Base-by-base conservation (phyloP, 2,113 vertebrate genomes). In the Hemichromis elongatus region DNA sequence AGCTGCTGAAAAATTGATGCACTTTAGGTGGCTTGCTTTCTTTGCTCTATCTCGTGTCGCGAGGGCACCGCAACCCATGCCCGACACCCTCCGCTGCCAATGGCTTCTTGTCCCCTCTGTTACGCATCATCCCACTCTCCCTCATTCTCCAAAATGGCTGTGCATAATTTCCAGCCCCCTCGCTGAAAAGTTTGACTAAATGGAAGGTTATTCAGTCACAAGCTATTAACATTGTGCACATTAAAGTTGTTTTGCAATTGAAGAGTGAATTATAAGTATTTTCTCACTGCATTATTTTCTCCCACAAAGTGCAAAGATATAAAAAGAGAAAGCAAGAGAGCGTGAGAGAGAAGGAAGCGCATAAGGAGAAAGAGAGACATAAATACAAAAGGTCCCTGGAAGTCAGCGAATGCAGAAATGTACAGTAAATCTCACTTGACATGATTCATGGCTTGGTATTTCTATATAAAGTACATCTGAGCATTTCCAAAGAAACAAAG, bases 1-100 rank as follows among this genome's bases (percentile, higher is more conserved):
- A 92, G 66, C 30, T 14, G 33, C 45, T 92, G 83, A 94, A 89
- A 94, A 92, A 95, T 92, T 53, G 86, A 93, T 91, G 89, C 93
- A 94, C 89, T 95, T 92, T 87, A 88, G 61, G 80, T 50, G 81
- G 88, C 87, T 89, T 82, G 50, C 85, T 89, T 89, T 80, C 85
- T 83, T 83, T 84, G 63, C 80, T 77, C 55, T 18, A 82, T 82
- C 57, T 78, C 68, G 24, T 83, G 85, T 89, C 79, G 52, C 30
- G 79, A 90, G 91, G 91, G 77, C 86, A 83, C 85, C 84, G 90
- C 86, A 81, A 78, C 88, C 80, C 18, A 7, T 18, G 61, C 70
- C 83, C 53, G 78, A 87, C 83, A 85, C 80, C 80, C 85, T 84
- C 73, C 54, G 3, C 79, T 66, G 83, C 78, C 87, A 77, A 55